Conservation (phyloP, 2,797 vertebrate species). For the Microcaecilia unicolor region DNA sequence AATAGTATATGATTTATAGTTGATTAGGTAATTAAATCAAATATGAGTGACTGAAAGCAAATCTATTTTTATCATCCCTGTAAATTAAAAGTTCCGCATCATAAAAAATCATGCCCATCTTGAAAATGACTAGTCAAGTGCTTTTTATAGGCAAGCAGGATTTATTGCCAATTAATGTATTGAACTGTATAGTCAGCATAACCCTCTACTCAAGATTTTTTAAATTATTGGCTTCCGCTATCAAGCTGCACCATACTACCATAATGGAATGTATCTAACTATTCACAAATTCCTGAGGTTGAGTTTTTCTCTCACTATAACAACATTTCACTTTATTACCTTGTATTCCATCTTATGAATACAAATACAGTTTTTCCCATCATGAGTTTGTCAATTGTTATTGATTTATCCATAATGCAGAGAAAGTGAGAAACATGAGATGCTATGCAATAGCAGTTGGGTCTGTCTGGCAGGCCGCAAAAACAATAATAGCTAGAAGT, state of each 20-base stretch:
- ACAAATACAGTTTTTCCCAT: conserved; percentile 53
- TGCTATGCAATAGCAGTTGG: conserved; percentile 38
- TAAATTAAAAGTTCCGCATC: conserved; percentile 76
- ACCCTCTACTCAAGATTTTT: conserved; percentile 52
- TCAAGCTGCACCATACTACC: conserved; percentile 42
- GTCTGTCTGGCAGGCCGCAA: no score
- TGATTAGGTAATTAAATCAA: conserved; percentile 79
- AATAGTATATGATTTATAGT: conserved; percentile 70
- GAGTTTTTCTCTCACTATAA: conserved; percentile 57
- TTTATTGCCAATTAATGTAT: conserved; percentile 77
- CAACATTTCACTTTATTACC: conserved; percentile 60
- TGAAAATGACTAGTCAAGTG: conserved; percentile 70
- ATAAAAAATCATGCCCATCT: conserved; percentile 76
- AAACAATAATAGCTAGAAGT: no score
- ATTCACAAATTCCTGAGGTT: conserved; percentile 51
- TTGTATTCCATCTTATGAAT: conserved; percentile 50
- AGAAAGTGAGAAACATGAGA: conserved; percentile 35
- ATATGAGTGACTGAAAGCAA: conserved; percentile 70
- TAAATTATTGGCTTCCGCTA: conserved; percentile 56
- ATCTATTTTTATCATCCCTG: conserved; percentile 76
- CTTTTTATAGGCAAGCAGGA: conserved; percentile 62
- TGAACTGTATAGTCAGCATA: conserved; percentile 71
- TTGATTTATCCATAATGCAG: conserved; percentile 54
- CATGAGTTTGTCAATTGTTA: conserved; percentile 53
- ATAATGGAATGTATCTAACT: conserved; percentile 54